Evolutionary conservation across 2,888 invertebrate genomes (phyloP), one percentile per base, ranked within the genome.

Genomic region (Chydorus sphaericus): DNA sequence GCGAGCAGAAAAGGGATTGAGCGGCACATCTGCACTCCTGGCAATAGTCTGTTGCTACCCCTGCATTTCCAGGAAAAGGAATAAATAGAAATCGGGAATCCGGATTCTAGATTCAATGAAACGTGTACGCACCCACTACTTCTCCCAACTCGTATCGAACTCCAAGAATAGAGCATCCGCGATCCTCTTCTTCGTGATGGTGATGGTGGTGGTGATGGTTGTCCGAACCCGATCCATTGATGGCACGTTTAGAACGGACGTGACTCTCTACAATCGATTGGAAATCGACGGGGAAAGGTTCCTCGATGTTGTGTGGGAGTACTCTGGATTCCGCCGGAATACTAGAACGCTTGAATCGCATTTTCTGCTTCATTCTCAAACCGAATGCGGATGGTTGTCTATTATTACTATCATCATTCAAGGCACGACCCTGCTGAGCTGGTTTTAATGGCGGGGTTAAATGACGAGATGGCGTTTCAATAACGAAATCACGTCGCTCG

Each of bases 11-110:
- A 54, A 66, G 59, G 23, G 61, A 60, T 44, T 63, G 63, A 2
- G 60, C 58, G 3, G 65, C 66, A 57, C 66, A 66, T 5, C 65
- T 60, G 36, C 66, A 66, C 58, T 66, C 65, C 51, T 65, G 60
- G 55, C 65, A 65, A 26, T 61, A 60, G 54, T 62, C 64, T 7
- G 63, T 63, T 1, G 66, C 66, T 18, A 66, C 64, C 18, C 65
- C 62, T 62, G 58, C 29, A n/a, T n/a, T n/a, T n/a, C n/a, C n/a
- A n/a, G 52, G 48, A 11, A 11, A 57, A 55, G 6, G 14, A n/a
- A 26, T 30, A 23, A 49, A 18, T n/a, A 39, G n/a, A n/a, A n/a
- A n/a, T n/a, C n/a, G n/a, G n/a, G n/a, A n/a, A n/a, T n/a, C n/a
- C n/a, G 23, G 8, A 38, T 14, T 50, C 6, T n/a, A 1, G 4